Base-by-base conservation (phyloP, 2,888 invertebrate species). In the Coremacera marginata region DNA sequence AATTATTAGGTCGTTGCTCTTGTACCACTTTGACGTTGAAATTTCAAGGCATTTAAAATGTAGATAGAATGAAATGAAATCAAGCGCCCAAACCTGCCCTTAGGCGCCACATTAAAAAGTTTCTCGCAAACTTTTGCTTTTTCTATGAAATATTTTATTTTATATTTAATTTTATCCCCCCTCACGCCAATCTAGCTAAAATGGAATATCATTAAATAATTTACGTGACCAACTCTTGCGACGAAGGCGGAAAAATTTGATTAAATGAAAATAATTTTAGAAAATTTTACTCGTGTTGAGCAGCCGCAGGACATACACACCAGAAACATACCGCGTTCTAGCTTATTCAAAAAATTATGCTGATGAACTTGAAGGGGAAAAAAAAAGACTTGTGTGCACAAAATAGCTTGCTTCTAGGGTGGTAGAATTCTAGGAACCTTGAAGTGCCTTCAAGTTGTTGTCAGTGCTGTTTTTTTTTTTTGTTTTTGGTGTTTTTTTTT, bases 171-270 rank as follows among this genome's bases (percentile, higher is more conserved):
- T 44, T 44, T 7, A 44, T 44, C 14, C 44, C 37, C 37, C 3
- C 14, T 7, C 44, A 3, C 44, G 44, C 14, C 11, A 44, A 44
- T 44, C 44, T 44, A 44, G 14, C 44, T 44, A 44, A 44, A 44
- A 44, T 27, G 60, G 60, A 60, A 60, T 60, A 27, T 60, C 60
- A 19, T 60, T 60, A 60, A 55, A 60, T 27, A 27, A 44, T 44
- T 44, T 11, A 44, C 44, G 44, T 44, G 22, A 60, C 22, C 22
- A 60, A 25, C 5, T 25, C 60, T 19, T 0, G 22, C 27, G 55
- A n/a, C 55, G 19, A 5, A 11, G 44, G 44, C 14, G 22, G 4
- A 27, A 27, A 60, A 60, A 25, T 11, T 25, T 60, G 5, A 60
- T 19, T 60, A 27, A 60, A 60, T 19, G 60, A 25, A 27, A n/a